Evolutionary conservation across 2,888 invertebrate species (phyloP).

Genomic region (Heliconius hortense): DNA sequence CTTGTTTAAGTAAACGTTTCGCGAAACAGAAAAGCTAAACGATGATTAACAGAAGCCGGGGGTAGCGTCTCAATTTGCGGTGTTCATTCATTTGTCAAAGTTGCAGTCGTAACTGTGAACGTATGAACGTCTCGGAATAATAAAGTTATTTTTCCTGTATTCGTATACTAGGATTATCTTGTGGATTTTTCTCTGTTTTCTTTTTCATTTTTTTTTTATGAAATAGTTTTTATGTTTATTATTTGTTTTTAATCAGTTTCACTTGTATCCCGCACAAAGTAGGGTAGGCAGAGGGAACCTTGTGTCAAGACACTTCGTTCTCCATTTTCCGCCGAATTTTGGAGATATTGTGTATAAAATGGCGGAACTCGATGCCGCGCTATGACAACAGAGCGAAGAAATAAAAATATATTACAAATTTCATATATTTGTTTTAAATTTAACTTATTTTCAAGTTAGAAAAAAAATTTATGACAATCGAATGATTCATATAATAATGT

Average conservation of each 20-base stretch:
- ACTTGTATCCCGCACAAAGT: neutral
- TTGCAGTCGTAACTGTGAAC: slow-evolving; percentile 12
- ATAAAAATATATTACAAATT: no score
- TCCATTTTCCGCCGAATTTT: no score
- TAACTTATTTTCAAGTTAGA: no score
- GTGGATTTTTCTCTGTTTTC: neutral
- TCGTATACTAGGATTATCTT: neutral
- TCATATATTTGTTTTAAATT: no score
- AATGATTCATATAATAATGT: no score
- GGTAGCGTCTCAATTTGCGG: slow-evolving; percentile 26
- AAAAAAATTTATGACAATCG: no score
- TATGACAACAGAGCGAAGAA: no score
- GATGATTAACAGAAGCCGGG: slow-evolving; percentile 24
- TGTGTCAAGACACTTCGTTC: no score
- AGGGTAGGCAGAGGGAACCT: neutral
- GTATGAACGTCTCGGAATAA: slow-evolving; percentile 13
- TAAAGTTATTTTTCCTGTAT: slow-evolving; percentile 9
- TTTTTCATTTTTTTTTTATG: neutral
- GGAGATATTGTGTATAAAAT: no score
- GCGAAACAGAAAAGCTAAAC: slow-evolving; percentile 24
- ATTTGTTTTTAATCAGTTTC: neutral
- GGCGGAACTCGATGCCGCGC: no score
- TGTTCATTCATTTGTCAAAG: slow-evolving; percentile 29
- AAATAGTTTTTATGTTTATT: no score
- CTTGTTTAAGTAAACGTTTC: neutral